A percentile compares a stretch with the other conserved stretches of the same genome.
These are phyloP conservation scores for Agrochola lota DNA, from an alignment of 2,888 invertebrate genomes.

Conservation along the genomic window DNA sequence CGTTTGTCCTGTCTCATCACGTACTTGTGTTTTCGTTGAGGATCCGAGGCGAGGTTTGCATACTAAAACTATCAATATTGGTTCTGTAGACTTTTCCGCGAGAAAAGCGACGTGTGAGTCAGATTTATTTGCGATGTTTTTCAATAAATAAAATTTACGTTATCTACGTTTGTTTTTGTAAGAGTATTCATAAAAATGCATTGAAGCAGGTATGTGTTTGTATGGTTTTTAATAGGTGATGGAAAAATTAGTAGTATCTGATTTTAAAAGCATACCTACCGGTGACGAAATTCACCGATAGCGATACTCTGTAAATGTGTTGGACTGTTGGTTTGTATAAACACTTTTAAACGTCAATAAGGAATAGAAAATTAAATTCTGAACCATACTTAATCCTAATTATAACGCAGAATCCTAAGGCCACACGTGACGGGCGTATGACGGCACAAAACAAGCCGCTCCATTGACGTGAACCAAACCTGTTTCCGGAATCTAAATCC, in stretches of 20 bases:
- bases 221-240: background rate
- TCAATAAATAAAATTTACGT: background rate
- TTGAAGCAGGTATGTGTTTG: no score
- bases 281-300: background rate
- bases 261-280: background rate
- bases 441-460: slow-evolving; percentile 12
- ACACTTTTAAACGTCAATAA: no score
- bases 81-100: slow-evolving; percentile 6
- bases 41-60: slow-evolving; percentile 26
- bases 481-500: slow-evolving; percentile 37
- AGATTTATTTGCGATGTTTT: slow-evolving; percentile 24
- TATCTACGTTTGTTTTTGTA: background rate
- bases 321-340: no score
- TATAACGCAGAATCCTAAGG: background rate
- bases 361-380: no score
- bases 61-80: slow-evolving; percentile 38
- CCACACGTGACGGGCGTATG: slow-evolving; percentile 3
- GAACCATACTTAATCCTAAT: no score
- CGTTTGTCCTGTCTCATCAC: slow-evolving; percentile 29
- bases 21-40: slow-evolving; percentile 27
- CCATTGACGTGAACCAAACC: slow-evolving; percentile 33
- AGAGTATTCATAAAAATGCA: background rate
- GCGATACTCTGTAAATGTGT: background rate
- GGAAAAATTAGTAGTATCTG: background rate
- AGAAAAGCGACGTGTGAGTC: background rate